These are phyloP conservation scores for Heliornis fulica DNA, from an alignment of 2,113 vertebrate genomes.

Conservation along the genomic window DNA sequence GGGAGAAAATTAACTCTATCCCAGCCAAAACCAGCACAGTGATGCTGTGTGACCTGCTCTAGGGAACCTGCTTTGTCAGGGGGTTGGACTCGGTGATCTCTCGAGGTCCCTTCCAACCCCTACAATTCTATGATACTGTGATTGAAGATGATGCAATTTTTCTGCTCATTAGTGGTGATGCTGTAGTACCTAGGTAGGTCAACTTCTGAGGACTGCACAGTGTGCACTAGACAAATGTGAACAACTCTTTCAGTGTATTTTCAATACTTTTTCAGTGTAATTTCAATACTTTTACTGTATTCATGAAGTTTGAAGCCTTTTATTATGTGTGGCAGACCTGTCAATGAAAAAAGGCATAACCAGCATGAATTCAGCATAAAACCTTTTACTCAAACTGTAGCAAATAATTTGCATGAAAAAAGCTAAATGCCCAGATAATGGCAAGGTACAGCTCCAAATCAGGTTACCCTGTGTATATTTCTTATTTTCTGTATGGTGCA, in stretches of 20 bases:
- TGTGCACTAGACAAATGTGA: not conserved
- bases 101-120: too few relatives aligned
- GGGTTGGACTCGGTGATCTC: too few relatives aligned
- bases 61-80: too few relatives aligned
- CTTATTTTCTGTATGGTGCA: not conserved
- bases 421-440: not conserved
- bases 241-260: not conserved
- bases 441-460: not conserved
- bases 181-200: not conserved
- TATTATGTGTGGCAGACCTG: not conserved
- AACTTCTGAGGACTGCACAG: not conserved
- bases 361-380: not conserved
- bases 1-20: too few relatives aligned
- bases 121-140: too few relatives aligned
- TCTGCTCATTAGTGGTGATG: not conserved
- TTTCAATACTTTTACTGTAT: not conserved
- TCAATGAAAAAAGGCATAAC: not conserved
- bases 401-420: not conserved
- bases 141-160: not conserved
- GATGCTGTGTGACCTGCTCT: too few relatives aligned
- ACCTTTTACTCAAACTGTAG: not conserved
- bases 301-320: not conserved
- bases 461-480: not conserved
- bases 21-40: too few relatives aligned
- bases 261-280: too few relatives aligned